A percentile compares a stretch with the other conserved stretches of the same genome.
Evolutionary conservation across 2,888 invertebrate genomes (phyloP).

Genomic region (Hoplodrina ambigua): DNA sequence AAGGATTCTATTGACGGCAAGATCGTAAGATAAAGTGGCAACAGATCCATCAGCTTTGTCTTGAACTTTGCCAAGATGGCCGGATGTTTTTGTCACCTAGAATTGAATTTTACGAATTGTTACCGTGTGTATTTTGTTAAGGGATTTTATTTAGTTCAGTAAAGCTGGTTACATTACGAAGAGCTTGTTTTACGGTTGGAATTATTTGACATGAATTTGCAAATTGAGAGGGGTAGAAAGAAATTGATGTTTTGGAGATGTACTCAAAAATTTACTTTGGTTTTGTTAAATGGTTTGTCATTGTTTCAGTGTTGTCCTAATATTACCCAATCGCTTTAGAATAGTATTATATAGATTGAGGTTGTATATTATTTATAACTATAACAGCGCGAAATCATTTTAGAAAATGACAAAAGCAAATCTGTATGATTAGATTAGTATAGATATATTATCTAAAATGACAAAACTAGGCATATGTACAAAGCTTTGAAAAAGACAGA

Average conservation of each 20-base stretch:
- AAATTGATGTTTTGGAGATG: not conserved
- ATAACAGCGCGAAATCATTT: too few species aligned
- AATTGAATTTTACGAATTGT: constrained; percentile 55
- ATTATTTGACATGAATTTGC: not conserved
- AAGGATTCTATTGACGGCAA: constrained; percentile 35
- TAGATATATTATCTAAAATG: too few species aligned
- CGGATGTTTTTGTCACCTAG: constrained; percentile 56
- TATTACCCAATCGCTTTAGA: not conserved
- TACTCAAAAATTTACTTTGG: not conserved
- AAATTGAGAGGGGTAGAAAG: not conserved
- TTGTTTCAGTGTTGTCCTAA: not conserved
- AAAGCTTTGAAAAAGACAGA: too few species aligned
- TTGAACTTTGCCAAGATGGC: constrained; percentile 54
- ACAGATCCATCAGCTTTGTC: constrained; percentile 45
- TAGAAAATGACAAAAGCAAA: too few species aligned
- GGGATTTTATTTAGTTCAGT: constrained; percentile 13
- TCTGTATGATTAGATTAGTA: too few species aligned
- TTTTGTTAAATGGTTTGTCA: too few species aligned
- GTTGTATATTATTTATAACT: too few species aligned
- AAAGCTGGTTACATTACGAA: not conserved
- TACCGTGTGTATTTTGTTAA: constrained; percentile 31
- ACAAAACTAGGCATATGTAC: too few species aligned
- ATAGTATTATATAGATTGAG: too few species aligned
- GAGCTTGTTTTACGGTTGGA: constrained; percentile 1
- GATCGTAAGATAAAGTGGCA: constrained; percentile 33